Percentiles rank a stretch among this genome's conserved stretches.
Evolutionary conservation across 2,113 vertebrate genomes (phyloP).

Genomic region (Heterotilapia buettikoferi): DNA sequence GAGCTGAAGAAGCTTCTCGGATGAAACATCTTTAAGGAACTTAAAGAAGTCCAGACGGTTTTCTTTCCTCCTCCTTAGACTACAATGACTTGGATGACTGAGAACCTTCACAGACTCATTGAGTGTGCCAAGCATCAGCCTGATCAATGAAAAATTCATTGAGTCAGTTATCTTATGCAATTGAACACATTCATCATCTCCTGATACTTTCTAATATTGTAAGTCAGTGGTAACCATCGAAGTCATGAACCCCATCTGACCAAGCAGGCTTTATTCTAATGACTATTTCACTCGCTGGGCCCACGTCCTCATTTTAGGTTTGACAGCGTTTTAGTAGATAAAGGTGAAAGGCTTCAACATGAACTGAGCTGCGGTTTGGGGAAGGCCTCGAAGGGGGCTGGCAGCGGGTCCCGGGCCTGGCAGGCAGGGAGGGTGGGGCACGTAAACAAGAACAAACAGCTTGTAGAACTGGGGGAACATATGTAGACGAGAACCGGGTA

Average conservation of each 20-base stretch:
- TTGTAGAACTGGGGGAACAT: neutral
- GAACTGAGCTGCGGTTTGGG: neutral
- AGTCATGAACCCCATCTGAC: neutral
- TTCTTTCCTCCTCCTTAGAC: too few species aligned
- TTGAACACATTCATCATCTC: too few species aligned
- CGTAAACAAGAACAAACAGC: neutral
- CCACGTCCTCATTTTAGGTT: neutral
- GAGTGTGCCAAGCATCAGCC: neutral
- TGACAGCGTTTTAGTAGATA: rapidly evolving
- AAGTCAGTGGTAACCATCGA: neutral
- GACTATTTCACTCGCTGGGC: neutral
- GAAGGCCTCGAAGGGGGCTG: neutral
- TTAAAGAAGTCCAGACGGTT: too few species aligned
- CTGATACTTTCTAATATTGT: neutral
- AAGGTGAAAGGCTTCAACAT: neutral
- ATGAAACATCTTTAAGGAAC: too few species aligned
- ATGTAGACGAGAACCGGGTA: rapidly evolving
- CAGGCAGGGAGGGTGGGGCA: neutral
- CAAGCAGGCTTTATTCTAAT: neutral
- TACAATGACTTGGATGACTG: too few species aligned
- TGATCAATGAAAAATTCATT: neutral
- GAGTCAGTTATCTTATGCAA: neutral
- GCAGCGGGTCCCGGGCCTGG: neutral
- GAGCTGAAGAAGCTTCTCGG: neutral
- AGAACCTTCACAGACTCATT: neutral